Conservation (phyloP, 2,797 vertebrate species). For the Sternarchorhynchus goeldii region DNA sequence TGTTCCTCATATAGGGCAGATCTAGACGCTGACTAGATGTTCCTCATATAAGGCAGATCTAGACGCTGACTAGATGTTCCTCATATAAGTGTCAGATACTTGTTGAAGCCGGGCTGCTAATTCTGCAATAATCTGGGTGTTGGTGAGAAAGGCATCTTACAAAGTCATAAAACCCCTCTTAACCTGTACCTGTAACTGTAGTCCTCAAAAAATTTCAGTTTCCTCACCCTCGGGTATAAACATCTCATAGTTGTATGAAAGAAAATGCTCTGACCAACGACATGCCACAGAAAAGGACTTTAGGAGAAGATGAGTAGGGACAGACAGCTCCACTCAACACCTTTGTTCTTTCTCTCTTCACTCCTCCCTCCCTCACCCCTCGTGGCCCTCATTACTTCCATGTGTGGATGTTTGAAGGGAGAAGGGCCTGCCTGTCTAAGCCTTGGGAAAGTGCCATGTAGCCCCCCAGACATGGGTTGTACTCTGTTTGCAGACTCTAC, state of each 20-base stretch:
- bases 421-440: slow-evolving; percentile 18
- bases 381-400: slow-evolving; percentile 25
- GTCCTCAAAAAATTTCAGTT: not conserved
- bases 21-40: slow-evolving; percentile 35
- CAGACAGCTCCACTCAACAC: slow-evolving; percentile 10
- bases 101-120: slow-evolving; percentile 26
- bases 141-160: slow-evolving; percentile 25
- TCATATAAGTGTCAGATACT: slow-evolving; percentile 25
- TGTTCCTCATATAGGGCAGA: slow-evolving; percentile 26
- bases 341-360: slow-evolving; percentile 21
- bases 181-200: not conserved
- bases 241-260: not conserved
- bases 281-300: slow-evolving; percentile 10
- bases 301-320: slow-evolving; percentile 41
- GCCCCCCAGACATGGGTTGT: slow-evolving; percentile 62
- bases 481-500: slow-evolving; percentile 39
- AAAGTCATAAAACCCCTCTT: slow-evolving; percentile 23
- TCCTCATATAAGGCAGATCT: slow-evolving; percentile 27
- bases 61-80: slow-evolving; percentile 36
- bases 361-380: slow-evolving; percentile 3
- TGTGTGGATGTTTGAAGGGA: slow-evolving; percentile 30
- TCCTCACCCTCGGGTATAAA: slow-evolving; percentile 3
- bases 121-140: slow-evolving; percentile 23
- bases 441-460: slow-evolving; percentile 60
- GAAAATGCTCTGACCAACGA: slow-evolving; percentile 19